phyloP scores from a whole-genome alignment of 2,888 invertebrate genomes.

The Drosophila atroscutellata region DNA sequence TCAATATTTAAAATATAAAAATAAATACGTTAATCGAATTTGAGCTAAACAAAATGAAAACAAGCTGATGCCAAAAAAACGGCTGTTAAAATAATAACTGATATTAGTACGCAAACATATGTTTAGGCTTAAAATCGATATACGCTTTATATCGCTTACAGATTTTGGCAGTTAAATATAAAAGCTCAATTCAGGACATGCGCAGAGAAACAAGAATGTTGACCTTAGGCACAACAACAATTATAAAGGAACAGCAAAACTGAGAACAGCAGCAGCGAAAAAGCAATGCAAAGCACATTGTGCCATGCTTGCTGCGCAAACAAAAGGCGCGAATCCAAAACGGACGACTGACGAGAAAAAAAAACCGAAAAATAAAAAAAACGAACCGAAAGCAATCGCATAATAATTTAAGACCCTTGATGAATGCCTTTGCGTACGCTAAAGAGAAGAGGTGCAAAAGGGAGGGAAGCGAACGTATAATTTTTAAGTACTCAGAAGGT shows the following conservation, averaged over 20 bases:
- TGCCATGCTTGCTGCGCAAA: slow-evolving; percentile 44
- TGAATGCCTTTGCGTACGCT: slow-evolving; percentile 62
- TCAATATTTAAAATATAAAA: not conserved
- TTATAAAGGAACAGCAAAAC: slow-evolving; percentile 3
- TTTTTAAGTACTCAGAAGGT: slow-evolving; percentile 63
- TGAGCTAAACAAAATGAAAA: not conserved
- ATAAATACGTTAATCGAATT: not conserved
- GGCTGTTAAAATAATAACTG: not conserved
- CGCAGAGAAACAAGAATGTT: slow-evolving; percentile 47
- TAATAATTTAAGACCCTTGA: slow-evolving; percentile 65
- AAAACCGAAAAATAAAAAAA: slow-evolving; percentile 16
- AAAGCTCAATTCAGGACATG: slow-evolving; percentile 61
- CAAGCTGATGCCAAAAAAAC: not conserved
- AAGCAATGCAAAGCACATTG: slow-evolving; percentile 64
- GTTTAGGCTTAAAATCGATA: slow-evolving; percentile 3
- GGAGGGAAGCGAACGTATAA: slow-evolving; percentile 58
- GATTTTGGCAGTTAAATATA: not conserved
- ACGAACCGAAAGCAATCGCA: slow-evolving; percentile 31
- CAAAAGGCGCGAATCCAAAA: slow-evolving; percentile 56
- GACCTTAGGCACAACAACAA: slow-evolving; percentile 57
- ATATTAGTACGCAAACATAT: not conserved
- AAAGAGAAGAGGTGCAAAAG: not conserved
- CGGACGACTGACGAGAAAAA: slow-evolving; percentile 21
- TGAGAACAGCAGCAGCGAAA: slow-evolving; percentile 10
- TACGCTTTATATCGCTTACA: not conserved